Evolutionary conservation across 1,140 invertebrate species (phyloP).

Genomic region (Papilio aristodemus): DNA sequence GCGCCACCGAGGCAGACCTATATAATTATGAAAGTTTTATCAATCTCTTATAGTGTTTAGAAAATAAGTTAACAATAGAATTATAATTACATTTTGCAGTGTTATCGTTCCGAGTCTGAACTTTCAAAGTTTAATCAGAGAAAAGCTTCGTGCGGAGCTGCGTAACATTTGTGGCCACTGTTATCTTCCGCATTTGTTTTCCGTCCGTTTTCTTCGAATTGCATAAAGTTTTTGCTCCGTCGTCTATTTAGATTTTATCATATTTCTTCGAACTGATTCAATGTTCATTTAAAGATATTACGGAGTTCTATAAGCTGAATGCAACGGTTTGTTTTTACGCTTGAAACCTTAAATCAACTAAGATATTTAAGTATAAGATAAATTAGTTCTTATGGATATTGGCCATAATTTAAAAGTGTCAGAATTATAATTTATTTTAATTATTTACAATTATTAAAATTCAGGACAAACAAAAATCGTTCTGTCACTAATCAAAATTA

Average conservation of each 20-base stretch:
- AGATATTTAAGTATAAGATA: too few relatives aligned
- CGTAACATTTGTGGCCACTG: neutral
- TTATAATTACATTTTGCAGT: slow-evolving; percentile 13
- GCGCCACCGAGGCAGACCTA: too few relatives aligned
- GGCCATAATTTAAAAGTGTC: too few relatives aligned
- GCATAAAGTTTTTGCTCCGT: slow-evolving; percentile 24
- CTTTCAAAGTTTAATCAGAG: slow-evolving; percentile 22
- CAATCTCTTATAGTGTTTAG: neutral
- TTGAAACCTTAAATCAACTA: too few relatives aligned
- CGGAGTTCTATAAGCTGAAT: neutral
- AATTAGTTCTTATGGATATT: too few relatives aligned
- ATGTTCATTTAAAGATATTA: neutral
- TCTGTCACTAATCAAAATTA: too few relatives aligned
- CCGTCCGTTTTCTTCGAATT: slow-evolving; percentile 4
- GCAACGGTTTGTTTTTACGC: neutral
- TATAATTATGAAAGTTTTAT: neutral
- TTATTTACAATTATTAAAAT: too few relatives aligned
- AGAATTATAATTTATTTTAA: too few relatives aligned
- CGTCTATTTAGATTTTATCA: slow-evolving; percentile 21
- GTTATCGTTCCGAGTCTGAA: slow-evolving; percentile 3
- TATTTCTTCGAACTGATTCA: slow-evolving; percentile 2
- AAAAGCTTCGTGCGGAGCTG: neutral
- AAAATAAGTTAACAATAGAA: neutral
- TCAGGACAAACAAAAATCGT: too few relatives aligned
- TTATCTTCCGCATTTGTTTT: slow-evolving; percentile 22